phyloP scores from a whole-genome alignment of 2,113 vertebrate genomes.

The Stegostoma tigrinum region DNA sequence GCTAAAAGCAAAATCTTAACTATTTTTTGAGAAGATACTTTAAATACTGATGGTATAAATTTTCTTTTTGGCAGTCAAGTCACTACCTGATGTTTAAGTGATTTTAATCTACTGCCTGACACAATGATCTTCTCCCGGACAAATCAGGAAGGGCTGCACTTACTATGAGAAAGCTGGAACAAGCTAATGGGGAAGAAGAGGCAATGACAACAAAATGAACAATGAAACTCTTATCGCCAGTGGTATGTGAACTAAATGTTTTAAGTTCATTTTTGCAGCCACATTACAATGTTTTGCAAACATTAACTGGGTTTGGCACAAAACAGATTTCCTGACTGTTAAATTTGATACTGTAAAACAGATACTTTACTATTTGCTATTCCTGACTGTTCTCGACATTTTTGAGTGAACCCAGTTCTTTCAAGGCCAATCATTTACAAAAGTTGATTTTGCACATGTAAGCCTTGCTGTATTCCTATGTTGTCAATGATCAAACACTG shows the following conservation, averaged over 20 bases:
- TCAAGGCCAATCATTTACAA: neutral
- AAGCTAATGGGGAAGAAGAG: neutral
- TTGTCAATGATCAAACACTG: neutral
- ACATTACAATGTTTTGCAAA: neutral
- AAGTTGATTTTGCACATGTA: neutral
- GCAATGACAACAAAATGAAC: neutral
- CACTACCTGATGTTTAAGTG: neutral
- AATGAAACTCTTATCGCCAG: neutral
- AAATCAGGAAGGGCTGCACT: neutral
- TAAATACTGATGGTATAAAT: neutral
- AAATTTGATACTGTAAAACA: neutral
- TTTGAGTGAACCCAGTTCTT: neutral
- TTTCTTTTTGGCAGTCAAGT: neutral
- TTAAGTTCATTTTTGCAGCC: neutral
- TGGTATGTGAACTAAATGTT: neutral
- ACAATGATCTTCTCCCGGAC: neutral
- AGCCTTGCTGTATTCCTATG: neutral
- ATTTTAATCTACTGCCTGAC: neutral
- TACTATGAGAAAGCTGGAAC: neutral
- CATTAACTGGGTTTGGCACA: too few species aligned
- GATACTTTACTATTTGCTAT: neutral
- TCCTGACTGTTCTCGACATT: neutral
- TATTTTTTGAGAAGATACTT: neutral
- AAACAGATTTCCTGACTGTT: neutral
- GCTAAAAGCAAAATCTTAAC: neutral